Evolutionary conservation across 2,113 vertebrate genomes (phyloP).

Genomic region (Lagopus leucura): DNA sequence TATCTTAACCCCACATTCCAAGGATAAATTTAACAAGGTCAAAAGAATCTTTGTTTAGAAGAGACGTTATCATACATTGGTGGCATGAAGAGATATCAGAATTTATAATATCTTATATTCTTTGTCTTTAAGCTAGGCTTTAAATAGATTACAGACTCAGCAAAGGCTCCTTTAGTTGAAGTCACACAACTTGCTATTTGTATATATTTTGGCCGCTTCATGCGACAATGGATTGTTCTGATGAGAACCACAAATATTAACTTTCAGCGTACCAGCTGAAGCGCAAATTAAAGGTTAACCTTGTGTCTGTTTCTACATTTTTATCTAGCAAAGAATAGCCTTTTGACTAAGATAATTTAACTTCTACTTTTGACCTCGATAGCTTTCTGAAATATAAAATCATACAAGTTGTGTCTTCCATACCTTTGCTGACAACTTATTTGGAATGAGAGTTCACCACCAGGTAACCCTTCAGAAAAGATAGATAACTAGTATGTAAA

Average conservation of each 20-base stretch:
- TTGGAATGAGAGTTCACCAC: not conserved
- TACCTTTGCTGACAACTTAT: not conserved
- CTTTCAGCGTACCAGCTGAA: not conserved
- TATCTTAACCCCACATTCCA: conserved; percentile 14
- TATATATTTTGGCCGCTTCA: not conserved
- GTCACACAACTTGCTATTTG: not conserved
- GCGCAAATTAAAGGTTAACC: not conserved
- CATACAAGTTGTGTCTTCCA: not conserved
- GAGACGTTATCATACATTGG: not conserved
- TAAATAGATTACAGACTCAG: not conserved
- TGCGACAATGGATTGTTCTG: not conserved
- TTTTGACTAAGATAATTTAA: not conserved
- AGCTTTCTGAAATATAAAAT: not conserved
- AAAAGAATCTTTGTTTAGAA: conserved; percentile 22
- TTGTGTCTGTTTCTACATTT: not conserved
- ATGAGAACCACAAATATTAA: not conserved
- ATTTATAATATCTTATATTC: not conserved
- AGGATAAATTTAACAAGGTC: conserved; percentile 35
- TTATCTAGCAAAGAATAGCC: not conserved
- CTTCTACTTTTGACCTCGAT: not conserved
- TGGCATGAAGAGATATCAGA: not conserved
- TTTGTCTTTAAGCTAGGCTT: not conserved
- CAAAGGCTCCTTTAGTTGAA: not conserved
- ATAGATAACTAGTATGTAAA: not conserved
- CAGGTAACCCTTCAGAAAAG: not conserved